Evolutionary conservation across 2,113 vertebrate species (phyloP), one percentile per base, ranked within the genome.

Genomic region (Melanostigma gelatinosum): DNA sequence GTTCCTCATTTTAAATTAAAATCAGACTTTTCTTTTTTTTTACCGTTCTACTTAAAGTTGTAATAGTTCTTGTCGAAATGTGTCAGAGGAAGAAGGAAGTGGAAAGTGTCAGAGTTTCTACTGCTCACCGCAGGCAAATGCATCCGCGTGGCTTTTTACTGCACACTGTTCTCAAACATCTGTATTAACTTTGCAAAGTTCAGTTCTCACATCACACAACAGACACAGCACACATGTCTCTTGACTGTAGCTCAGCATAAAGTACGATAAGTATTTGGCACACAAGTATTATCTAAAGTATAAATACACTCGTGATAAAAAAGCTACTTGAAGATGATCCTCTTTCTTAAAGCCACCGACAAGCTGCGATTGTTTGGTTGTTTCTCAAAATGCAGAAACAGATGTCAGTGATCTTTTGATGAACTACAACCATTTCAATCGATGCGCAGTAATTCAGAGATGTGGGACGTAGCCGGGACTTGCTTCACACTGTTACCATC

Each of bases 11-110:
- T 63, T 44, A 10, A 66, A 48, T 61, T 32, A 29, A 66, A 76
- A 62, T 54, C 34, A 57, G 27, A 54, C 15, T 11, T 11, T 42
- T 42, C n/a, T 42, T 16, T 38, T 65, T 50, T 69, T 58, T 34
- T 32, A 29, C 15, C 6, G n/a, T n/a, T 34, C 6, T 18, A 18
- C 12, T 38, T 36, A 27, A 24, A 34, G 24, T 9, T 27, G 13
- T 72, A 7, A 42, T n/a, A 70, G 60, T 42, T 62, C 48, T 18
- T 20, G 46, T 34, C 20, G 54, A 36, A 81, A 60, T n/a, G 18
- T 46, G 54, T 79, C 40, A 46, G 29, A 20, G 18, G 11, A 38
- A 42, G 16, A 29, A 44, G 13, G 22, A 54, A 82, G 69, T 27
- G 20, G 6, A 63, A 27, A n/a, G 40, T 54, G 57, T 66, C n/a